Base-by-base conservation (phyloP, 2,888 invertebrate genomes). In the Drosophila prolongata region DNA sequence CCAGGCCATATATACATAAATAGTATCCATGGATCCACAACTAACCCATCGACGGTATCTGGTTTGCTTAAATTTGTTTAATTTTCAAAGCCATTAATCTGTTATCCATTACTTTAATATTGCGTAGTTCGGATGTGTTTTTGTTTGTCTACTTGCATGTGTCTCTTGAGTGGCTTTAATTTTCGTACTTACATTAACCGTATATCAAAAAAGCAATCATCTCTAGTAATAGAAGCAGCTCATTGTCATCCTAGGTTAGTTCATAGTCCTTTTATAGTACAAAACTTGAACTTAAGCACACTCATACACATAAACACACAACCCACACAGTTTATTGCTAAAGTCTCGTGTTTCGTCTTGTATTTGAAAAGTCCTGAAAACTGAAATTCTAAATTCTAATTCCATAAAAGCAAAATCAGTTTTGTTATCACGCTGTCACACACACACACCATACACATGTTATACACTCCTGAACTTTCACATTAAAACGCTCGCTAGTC, bases 11-110 rank as follows among this genome's bases (percentile, higher is more conserved):
- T 1, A 56, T 4, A n/a, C 27, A 40, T 61, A 35, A 14, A 38
- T 13, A 34, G 11, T 30, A 27, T 10, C 14, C 44, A 46, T 16
- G 43, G 16, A 65, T 44, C 40, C 60, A 57, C 61, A 69, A 79
- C 74, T 85, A 87, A 88, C 77, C 78, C 70, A 37, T 49, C 75
- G 83, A 82, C 80, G 78, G 80, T 83, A 78, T 67, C 68, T 78
- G 66, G 66, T 66, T 66, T 66, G 66, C 66, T 66, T 67, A 16
- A 35, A 27, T 40, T 55, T 34, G 55, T 55, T 67, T 68, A 55
- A 62, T 35, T 66, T 66, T 66, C 19, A 47, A 55, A 34, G 24
- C 47, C 65, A 66, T 67, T 67, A 46, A 61, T 61, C 40, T 49
- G 61, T 46, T 56, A 67, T 40, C 16, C 52, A 65, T 65, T 52